Evolutionary conservation across 2,797 vertebrate species (phyloP).

Genomic region (Pyrocephalus nanus): DNA sequence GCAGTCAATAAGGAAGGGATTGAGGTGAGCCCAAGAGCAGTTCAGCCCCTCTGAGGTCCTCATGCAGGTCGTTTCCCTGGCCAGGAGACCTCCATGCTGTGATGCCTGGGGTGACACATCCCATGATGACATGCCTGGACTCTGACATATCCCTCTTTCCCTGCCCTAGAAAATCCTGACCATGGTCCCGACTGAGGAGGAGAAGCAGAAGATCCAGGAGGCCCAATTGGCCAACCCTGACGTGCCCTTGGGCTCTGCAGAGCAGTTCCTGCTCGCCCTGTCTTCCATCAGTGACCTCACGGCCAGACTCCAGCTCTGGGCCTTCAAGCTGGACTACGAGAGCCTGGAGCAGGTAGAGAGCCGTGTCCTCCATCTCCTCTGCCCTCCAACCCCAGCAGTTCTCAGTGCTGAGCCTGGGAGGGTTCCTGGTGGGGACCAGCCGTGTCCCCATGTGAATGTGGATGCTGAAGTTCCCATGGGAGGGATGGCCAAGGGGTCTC

Average conservation of each 20-base stretch:
- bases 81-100: not conserved
- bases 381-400: not conserved
- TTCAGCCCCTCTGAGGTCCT: not conserved
- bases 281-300: constrained; percentile 89
- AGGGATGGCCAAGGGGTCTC: not conserved
- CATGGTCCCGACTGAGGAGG: constrained; percentile 97
- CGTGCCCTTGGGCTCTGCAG: constrained; percentile 90
- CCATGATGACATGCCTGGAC: not conserved
- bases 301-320: constrained; percentile 93
- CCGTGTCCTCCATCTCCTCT: not conserved
- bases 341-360: constrained; percentile 87
- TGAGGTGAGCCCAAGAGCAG: constrained; percentile 79
- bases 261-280: constrained; percentile 92
- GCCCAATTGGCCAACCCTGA: constrained; percentile 92
- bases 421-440: not conserved
- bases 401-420: not conserved
- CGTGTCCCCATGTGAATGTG: too few species aligned
- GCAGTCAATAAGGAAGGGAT: constrained; percentile 96
- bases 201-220: constrained; percentile 97
- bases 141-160: not conserved
- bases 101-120: not conserved
- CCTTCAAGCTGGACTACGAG: constrained; percentile 97
- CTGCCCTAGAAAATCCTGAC: constrained; percentile 90
- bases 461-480: not conserved
- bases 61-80: rapidly evolving